A percentile compares a stretch with the other conserved stretches of the same genome.
phyloP scores from a whole-genome alignment of 92 coral and sea anemone genomes.

The Siderastrea siderea region DNA sequence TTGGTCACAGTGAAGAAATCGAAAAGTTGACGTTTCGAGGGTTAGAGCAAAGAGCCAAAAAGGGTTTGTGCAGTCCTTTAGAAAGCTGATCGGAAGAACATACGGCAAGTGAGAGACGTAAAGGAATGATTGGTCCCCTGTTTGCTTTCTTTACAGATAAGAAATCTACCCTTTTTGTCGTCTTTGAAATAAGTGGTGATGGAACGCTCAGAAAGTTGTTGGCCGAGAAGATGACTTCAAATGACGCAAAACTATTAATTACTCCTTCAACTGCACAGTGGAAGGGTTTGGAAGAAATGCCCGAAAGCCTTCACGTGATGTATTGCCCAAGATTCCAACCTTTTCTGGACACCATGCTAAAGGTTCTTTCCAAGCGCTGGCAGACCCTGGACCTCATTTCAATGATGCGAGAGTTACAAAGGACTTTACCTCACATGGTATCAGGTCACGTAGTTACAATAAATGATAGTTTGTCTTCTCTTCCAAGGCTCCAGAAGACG shows the following conservation, averaged over 20 bases:
- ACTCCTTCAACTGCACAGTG: background rate
- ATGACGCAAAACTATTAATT: background rate
- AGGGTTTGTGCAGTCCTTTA: no score
- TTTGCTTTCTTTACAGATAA: background rate
- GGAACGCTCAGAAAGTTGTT: background rate
- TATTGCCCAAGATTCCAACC: no score
- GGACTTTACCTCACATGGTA: background rate
- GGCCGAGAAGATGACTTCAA: background rate
- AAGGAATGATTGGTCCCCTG: background rate
- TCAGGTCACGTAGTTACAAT: background rate
- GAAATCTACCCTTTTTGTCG: background rate
- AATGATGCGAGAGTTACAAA: constrained; percentile 20
- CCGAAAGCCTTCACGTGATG: background rate
- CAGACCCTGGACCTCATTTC: constrained; percentile 22
- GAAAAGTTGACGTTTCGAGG: no score
- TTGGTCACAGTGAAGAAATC: no score
- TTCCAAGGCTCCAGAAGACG: background rate
- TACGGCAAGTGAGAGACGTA: no score
- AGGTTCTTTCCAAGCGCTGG: constrained; percentile 25
- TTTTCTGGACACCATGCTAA: background rate
- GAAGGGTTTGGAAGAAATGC: background rate
- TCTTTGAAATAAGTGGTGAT: background rate
- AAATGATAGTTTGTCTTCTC: background rate
- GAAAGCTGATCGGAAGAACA: no score
- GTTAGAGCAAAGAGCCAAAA: no score